Evolutionary conservation across 2,113 vertebrate species (phyloP), one percentile per base, ranked within the genome.

Genomic region (Corythornis madagascariensis): DNA sequence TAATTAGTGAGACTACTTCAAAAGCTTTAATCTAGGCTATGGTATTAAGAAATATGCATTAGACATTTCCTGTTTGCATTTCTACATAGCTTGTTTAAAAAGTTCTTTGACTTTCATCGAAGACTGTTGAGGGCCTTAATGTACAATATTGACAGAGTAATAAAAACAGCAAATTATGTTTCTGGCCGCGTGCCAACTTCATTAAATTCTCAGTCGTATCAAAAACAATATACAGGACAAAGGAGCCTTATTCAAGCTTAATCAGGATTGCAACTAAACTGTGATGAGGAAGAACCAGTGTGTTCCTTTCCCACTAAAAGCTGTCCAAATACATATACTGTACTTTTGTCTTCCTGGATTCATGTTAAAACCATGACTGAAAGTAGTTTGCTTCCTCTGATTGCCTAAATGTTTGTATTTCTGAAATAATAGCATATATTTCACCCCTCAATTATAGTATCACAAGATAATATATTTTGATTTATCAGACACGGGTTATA

Each of bases 141-240:
- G 97, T 78, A 94, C 89, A 93, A 96, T 97, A 98, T 97, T 97
- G 97, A 98, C 97, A 98, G 94, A 98, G 94, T 97, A 97, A 98
- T 98, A 98, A 97, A 98, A 98, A 97, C 94, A 97, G 93, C 83
- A 97, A 98, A 98, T 98, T 98, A 97, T 96, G 75, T 95, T 97
- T 94, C 95, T 97, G 97, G 95, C 90, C 47, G 22, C 81, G 42
- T 94, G 95, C 98, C 98, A 98, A 92, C 88, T 97, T 97, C 96
- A 97, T 98, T 98, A 97, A 96, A 96, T 96, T 97, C 94, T 84
- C 86, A 90, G 89, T 89, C 88, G 92, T 95, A 90, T 94, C 63
- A 79, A 78, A 96, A 97, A 91, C 76, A 97, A 97, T 93, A 94
- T 83, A 20, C 14, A 95, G 56, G 73, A 65, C 43, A 93, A 96